A percentile compares a stretch with the other conserved stretches of the same genome.
These are phyloP conservation scores for Myotis myotis DNA, from an alignment of 2,797 vertebrate genomes.

Conservation along the genomic window DNA sequence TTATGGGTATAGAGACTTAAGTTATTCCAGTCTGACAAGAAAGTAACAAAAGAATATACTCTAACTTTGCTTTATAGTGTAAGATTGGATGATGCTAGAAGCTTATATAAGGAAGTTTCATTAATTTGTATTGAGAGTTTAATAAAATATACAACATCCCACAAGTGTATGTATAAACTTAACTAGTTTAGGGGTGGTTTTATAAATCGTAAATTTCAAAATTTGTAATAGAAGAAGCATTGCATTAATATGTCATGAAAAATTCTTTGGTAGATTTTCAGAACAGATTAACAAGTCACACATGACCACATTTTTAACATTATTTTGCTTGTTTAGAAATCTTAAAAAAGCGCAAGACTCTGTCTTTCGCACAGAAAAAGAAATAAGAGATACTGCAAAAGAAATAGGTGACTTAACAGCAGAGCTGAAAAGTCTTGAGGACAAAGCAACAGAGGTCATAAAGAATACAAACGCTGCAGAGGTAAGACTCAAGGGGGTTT, in stretches of 20 bases:
- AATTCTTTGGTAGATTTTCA: neutral
- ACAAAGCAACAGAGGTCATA: slow-evolving; percentile 90
- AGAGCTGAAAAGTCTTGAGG: slow-evolving; percentile 90
- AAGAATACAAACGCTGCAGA: slow-evolving; percentile 90
- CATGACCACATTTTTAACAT: neutral
- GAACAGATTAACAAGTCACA: neutral
- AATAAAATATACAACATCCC: neutral
- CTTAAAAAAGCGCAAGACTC: slow-evolving; percentile 93
- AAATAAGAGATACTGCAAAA: slow-evolving; percentile 89
- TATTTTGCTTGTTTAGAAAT: slow-evolving; percentile 86
- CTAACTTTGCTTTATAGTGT: neutral
- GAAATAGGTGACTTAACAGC: slow-evolving; percentile 85
- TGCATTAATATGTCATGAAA: neutral
- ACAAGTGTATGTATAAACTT: neutral
- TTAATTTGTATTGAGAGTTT: slow-evolving; percentile 17
- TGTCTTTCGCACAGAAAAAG: slow-evolving; percentile 85
- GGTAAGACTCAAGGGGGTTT: slow-evolving; percentile 79
- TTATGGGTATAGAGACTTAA: neutral
- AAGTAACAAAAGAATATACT: slow-evolving; percentile 5
- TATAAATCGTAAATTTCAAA: slow-evolving; percentile 13
- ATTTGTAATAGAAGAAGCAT: neutral
- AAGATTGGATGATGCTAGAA: neutral
- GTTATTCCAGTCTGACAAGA: neutral
- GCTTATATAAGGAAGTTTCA: neutral
- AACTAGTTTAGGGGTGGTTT: neutral